phyloP scores from a whole-genome alignment of 2,888 invertebrate genomes.

The Cantharis rufa region DNA sequence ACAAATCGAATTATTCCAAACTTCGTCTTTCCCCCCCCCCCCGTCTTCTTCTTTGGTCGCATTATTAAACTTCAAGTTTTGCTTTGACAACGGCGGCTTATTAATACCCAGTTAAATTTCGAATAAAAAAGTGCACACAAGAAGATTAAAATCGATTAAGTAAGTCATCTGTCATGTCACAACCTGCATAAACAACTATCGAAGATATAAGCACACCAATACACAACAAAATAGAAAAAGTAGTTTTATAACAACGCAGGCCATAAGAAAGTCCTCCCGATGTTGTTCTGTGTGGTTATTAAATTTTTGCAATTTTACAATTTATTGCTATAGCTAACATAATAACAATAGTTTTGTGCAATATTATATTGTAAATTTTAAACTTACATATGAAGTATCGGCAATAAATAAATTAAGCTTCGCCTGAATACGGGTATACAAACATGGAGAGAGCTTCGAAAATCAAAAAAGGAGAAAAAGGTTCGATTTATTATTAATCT shows the following conservation, averaged over 20 bases:
- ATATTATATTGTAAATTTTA: background rate
- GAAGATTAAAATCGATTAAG: constrained; percentile 35
- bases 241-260: background rate
- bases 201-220: background rate
- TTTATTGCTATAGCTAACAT: background rate
- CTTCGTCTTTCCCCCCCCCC: background rate
- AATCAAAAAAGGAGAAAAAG: background rate
- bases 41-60: background rate
- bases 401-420: background rate
- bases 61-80: background rate
- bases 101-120: constrained; percentile 16
- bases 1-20: background rate
- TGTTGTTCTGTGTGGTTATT: background rate
- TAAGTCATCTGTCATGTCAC: constrained; percentile 36
- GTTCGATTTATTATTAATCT: constrained; percentile 31
- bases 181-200: constrained; percentile 11
- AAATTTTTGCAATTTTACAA: background rate
- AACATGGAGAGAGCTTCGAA: background rate
- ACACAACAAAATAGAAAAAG: background rate
- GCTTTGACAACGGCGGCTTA: constrained; percentile 15
- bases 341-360: background rate
- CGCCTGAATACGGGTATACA: background rate
- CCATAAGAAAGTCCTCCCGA: background rate
- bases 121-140: constrained; percentile 22
- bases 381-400: background rate